Evolutionary conservation across 2,888 invertebrate species (phyloP), one percentile per base, ranked within the genome.

Genomic region (Cephus nigrinus): DNA sequence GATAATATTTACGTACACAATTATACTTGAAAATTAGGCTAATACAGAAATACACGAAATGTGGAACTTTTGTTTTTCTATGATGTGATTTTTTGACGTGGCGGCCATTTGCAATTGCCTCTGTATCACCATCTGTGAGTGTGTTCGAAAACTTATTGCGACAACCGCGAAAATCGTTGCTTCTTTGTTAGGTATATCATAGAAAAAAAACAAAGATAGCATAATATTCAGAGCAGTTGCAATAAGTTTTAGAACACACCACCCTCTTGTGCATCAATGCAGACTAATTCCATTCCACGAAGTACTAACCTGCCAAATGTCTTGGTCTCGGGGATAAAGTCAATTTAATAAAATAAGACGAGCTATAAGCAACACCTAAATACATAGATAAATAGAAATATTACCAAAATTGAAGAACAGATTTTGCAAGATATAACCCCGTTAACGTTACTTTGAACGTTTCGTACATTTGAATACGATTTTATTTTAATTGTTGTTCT

Each of bases 91-190:
- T 83, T 78, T 76, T 78, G 76, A 80, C 75, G 75, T 74, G 69
- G 76, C 78, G 79, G 83, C 83, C 84, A 83, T 84, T 85, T 81
- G 79, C 77, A 73, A 76, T 74, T 68, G 72, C 36, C 34, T 71
- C 33, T 68, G 33, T 31, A 12, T 74, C 76, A 75, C 75, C 11
- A 76, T 78, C 81, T 80, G 30, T 55, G 23, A 23, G 9, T 9
- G 23, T 55, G 23, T 9, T 55, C 55, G 1, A 23, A 55, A 55
- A 55, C 23, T 55, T 55, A 55, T 23, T 23, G 55, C 2, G 23
- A 23, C 15, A 9, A 9, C 23, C 23, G 9, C 55, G 23, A 55
- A 55, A 23, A 55, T 55, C 2, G 3, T 55, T 23, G 23, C 9
- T 3, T 23, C 55, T 23, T 23, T 55, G 9, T 55, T 55, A 55